A percentile compares a stretch with the other conserved stretches of the same genome.
Conservation (phyloP, 2,113 vertebrate genomes). For the Penelope pileata region DNA sequence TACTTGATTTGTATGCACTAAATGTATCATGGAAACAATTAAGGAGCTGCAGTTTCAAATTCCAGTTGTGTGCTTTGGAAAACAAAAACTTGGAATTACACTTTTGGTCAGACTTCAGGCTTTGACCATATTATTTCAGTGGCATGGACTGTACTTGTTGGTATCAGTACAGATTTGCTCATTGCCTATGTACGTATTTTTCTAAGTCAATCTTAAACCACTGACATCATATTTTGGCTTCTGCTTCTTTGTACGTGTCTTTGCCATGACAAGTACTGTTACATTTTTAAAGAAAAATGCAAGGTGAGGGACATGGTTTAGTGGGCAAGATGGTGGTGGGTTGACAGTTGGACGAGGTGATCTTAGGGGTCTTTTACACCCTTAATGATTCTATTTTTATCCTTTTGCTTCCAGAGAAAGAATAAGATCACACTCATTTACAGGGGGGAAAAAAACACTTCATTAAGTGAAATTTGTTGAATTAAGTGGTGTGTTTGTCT, state of each 20-base stretch:
- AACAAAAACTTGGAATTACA: neutral
- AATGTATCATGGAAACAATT: neutral
- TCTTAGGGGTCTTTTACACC: no score
- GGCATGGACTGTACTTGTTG: neutral
- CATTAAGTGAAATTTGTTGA: neutral
- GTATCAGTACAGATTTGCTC: neutral
- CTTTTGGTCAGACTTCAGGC: neutral
- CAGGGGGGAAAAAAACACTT: neutral
- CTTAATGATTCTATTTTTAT: no score
- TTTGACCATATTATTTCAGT: neutral
- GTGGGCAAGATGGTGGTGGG: no score
- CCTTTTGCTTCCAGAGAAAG: constrained; percentile 23
- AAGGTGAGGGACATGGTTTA: no score
- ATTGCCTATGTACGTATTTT: neutral
- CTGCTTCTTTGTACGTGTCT: constrained; percentile 23
- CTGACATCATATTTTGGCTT: constrained; percentile 7
- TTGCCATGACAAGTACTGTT: constrained; percentile 60
- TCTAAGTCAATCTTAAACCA: neutral
- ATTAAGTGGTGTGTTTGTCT: neutral
- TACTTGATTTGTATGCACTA: neutral
- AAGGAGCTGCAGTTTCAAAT: neutral
- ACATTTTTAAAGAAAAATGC: constrained; percentile 32
- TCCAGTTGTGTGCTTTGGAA: neutral
- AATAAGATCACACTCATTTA: neutral
- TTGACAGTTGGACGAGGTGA: no score